Evolutionary conservation across 92 coral and sea anemone species (phyloP), one percentile per base, ranked within the genome.

Genomic region (Anthopleura xanthogrammica): DNA sequence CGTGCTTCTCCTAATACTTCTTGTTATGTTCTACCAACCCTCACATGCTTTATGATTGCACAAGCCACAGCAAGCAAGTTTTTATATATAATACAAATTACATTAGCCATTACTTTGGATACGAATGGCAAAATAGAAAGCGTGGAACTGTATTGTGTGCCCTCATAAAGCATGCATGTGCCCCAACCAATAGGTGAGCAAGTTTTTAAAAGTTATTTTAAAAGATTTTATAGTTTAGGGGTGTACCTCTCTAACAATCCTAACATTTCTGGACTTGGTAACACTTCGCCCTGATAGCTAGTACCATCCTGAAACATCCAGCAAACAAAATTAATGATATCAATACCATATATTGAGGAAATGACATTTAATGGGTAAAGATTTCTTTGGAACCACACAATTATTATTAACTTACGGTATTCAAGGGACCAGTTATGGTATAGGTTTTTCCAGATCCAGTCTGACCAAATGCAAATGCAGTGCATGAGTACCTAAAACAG

Each of bases 361-460:
- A 57, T 57, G 16, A 14, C 19, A 57, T 58, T 58, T 6, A 23
- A 64, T 2, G 1, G 2, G 22, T 22, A 29, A 0, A 1, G 36
- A 29, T 29, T 29, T 29, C 36, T 29, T 29, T 29, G 36, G 36
- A 29, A 29, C 36, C 36, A 29, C 36, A 29, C 36, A 29, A 29
- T 29, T 29, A 29, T 29, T 29, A 29, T 29, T 29, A 29, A 77
- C 74, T 83, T 77, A 95, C 98, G 88, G 90, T 80, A 80, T 83
- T 91, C 77, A 94, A 80, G 7, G 99, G 99, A n/a, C 99, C 99
- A 79, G 99, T 94, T 52, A 96, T 90, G 5, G 99, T 96, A 82
- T 93, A 92, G 14, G 99, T 96, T 80, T 96, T 96, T 66, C 99
- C 99, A 82, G 99, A 96, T 66, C 99, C 99, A 46, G 99, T 96